Evolutionary conservation across 2,113 vertebrate species (phyloP), one percentile per base, ranked within the genome.

Genomic region (Nycticryphes semicollaris): DNA sequence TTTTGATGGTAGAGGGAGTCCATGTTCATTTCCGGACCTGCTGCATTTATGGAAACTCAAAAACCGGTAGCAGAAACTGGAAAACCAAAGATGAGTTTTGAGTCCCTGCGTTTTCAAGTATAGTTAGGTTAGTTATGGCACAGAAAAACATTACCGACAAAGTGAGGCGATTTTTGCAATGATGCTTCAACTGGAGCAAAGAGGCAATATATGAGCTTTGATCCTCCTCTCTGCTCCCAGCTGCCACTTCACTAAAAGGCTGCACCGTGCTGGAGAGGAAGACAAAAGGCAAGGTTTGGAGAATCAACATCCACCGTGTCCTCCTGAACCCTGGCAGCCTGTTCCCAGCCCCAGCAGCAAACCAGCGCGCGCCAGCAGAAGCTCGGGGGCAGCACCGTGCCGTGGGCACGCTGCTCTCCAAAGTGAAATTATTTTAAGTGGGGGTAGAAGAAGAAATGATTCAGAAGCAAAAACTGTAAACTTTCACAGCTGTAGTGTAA

Each of bases 401-500:
- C 73, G 53, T 54, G 48, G 27, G 68, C 28, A 87, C 21, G 27
- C 20, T 94, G 83, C 75, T 94, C 72, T 89, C 92, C 91, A 79
- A 89, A 68, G 72, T 77, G 60, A 67, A 91, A 94, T 59, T 69
- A 8, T 56, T 70, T 63, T 47, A 95, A 95, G 62, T 51, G 21
- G 80, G 59, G 13, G 3, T 82, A 25, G 45, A 87, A 59, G 56
- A 70, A 23, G 72, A 85, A 89, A 77, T 62, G 79, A 79, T 77
- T 80, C 72, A 92, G 60, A 94, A 94, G 84, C 50, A 94, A 76
- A 89, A n/a, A 16, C 9, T 93, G 94, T 97, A 98, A 98, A 97
- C 97, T 96, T 94, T 94, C 64, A 76, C 63, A 96, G 96, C 79
- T 97, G 97, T 98, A 98, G 97, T 98, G 98, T 98, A 94, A 76